A percentile compares a stretch with the other conserved stretches of the same genome.
Conservation (phyloP, 2,797 vertebrate species). For the Intellagama lesueurii region DNA sequence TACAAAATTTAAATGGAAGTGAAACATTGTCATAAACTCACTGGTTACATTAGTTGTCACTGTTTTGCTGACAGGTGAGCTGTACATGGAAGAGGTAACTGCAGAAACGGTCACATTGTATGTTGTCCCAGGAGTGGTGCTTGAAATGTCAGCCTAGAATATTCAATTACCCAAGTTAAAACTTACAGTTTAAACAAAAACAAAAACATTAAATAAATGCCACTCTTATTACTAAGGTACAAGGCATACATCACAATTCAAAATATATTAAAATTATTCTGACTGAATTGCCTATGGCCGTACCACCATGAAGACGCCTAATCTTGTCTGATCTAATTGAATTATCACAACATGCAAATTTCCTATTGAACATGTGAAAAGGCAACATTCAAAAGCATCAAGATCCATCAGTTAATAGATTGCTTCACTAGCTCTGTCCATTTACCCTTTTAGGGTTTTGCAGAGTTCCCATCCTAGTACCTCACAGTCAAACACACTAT, state of each 20-base stretch:
- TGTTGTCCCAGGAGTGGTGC: constrained; percentile 81
- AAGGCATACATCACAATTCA: constrained; percentile 1
- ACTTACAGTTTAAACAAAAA: constrained; percentile 20
- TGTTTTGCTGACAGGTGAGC: constrained; percentile 89
- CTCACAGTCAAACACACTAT: constrained; percentile 6
- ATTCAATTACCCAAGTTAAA: constrained; percentile 46
- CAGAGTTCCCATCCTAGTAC: neutral
- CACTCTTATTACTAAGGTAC: neutral
- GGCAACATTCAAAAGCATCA: constrained; percentile 56
- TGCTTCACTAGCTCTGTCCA: constrained; percentile 19
- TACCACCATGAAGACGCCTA: too few species aligned
- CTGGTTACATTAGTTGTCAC: constrained; percentile 86
- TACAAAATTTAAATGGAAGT: neutral
- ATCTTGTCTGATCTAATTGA: neutral
- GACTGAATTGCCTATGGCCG: neutral
- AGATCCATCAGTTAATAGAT: constrained; percentile 43
- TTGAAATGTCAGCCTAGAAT: constrained; percentile 85
- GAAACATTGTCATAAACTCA: constrained; percentile 74
- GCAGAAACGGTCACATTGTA: constrained; percentile 85
- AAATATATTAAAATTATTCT: neutral
- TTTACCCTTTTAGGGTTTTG: constrained; percentile 2
- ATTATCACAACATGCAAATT: constrained; percentile 29
- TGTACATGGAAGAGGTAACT: constrained; percentile 85
- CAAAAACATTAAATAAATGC: constrained; percentile 18
- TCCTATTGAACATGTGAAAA: neutral